These are phyloP conservation scores for Pogonophryne albipinna DNA, from an alignment of 2,797 vertebrate genomes.

Conservation along the genomic window DNA sequence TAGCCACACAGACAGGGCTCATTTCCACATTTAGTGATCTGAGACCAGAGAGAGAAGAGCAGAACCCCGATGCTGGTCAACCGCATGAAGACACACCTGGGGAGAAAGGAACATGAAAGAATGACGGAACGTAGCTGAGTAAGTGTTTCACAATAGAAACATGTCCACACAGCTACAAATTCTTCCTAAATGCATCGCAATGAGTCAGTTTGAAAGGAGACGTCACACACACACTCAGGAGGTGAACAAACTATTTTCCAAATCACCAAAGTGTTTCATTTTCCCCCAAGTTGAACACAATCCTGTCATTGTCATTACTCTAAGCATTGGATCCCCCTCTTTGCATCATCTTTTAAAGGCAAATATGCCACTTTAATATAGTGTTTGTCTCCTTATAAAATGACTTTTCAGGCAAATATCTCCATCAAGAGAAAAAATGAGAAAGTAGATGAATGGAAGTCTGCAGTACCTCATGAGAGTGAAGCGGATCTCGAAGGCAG, in stretches of 20 bases:
- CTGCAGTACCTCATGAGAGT: constrained; percentile 90
- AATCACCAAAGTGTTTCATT: neutral
- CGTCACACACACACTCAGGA: neutral
- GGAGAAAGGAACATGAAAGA: neutral
- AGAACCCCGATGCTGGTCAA: constrained; percentile 94
- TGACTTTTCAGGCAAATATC: neutral
- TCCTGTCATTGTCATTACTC: neutral
- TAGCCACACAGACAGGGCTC: constrained; percentile 90
- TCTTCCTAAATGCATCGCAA: neutral
- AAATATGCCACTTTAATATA: neutral
- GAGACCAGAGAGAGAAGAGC: constrained; percentile 92
- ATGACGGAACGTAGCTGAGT: neutral
- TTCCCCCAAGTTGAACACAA: neutral
- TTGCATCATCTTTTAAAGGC: neutral
- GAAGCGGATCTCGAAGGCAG: constrained; percentile 94
- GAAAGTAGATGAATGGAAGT: neutral
- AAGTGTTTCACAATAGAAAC: neutral
- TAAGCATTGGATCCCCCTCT: neutral
- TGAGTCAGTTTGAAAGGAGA: neutral
- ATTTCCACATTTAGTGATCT: constrained; percentile 85
- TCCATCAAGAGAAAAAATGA: neutral
- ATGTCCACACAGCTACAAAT: neutral
- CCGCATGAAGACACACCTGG: constrained; percentile 94
- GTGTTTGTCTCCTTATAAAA: neutral
- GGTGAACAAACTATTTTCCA: neutral